phyloP scores from a whole-genome alignment of 2,888 invertebrate genomes.

The Lottia scabra region DNA sequence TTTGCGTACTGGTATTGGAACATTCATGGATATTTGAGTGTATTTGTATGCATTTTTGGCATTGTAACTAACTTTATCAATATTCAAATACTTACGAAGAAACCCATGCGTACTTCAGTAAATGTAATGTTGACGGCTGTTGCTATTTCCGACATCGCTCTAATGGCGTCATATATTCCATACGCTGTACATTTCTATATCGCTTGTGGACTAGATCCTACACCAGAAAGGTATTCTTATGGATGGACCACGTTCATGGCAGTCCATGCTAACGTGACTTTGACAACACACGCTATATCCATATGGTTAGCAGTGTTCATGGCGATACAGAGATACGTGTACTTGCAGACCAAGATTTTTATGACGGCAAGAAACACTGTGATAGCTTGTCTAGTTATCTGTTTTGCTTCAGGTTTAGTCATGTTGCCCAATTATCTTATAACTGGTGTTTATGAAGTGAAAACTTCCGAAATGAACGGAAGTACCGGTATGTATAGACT shows the following conservation, averaged over 20 bases:
- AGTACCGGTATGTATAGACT: conserved; percentile 36
- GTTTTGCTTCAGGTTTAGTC: conserved; percentile 74
- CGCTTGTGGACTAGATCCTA: conserved; percentile 37
- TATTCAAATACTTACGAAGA: conserved; percentile 84
- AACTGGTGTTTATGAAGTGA: conserved; percentile 27
- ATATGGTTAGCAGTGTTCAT: conserved; percentile 93
- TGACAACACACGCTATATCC: conserved; percentile 89
- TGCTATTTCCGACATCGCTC: conserved; percentile 90
- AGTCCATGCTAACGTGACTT: conserved; percentile 89
- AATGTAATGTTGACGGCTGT: conserved; percentile 87
- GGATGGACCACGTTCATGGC: conserved; percentile 68
- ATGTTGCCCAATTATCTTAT: conserved; percentile 54
- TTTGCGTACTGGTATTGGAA: conserved; percentile 47
- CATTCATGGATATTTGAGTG: conserved; percentile 85
- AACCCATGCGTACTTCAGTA: conserved; percentile 89
- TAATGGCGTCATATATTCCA: conserved; percentile 89
- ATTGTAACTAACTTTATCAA: conserved; percentile 90
- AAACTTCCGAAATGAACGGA: conserved; percentile 18
- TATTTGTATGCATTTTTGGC: conserved; percentile 89
- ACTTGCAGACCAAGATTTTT: conserved; percentile 30
- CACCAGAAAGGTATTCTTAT: conserved; percentile 53
- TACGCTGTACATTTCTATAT: conserved; percentile 78
- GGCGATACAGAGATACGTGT: conserved; percentile 87
- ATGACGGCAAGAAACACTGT: conserved; percentile 18
- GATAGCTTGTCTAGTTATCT: conserved; percentile 64